Evolutionary conservation across 2,113 vertebrate species (phyloP).

Genomic region (Sorex fumeus): DNA sequence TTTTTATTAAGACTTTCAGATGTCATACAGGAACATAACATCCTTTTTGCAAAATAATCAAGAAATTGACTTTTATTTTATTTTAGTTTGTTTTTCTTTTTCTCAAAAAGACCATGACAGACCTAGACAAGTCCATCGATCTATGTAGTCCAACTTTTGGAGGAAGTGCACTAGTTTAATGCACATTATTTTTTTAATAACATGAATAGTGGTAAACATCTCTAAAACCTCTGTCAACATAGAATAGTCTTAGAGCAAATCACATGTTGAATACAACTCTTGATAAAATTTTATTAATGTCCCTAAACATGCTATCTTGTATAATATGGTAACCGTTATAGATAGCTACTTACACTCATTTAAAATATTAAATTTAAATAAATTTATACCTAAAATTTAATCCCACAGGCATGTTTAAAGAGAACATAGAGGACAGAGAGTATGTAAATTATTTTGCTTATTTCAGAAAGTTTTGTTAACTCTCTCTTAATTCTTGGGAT

Average conservation of each 20-base stretch:
- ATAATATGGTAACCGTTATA: background rate
- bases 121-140: background rate
- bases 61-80: background rate
- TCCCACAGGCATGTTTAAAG: background rate
- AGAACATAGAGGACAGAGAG: background rate
- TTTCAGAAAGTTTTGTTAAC: background rate
- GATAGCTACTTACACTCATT: background rate
- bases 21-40: background rate
- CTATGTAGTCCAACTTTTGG: no score
- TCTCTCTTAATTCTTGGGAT: background rate
- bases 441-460: background rate
- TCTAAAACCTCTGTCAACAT: background rate
- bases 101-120: background rate
- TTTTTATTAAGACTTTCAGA: background rate
- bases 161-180: background rate
- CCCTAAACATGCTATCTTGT: background rate
- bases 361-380: background rate
- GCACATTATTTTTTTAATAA: background rate
- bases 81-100: background rate
- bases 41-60: background rate
- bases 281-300: background rate
- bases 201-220: background rate
- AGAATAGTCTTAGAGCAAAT: constrained; percentile 1
- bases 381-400: background rate
- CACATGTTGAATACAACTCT: background rate